Conservation (phyloP, 1,140 invertebrate species). For the Apocrypta bakeri region DNA sequence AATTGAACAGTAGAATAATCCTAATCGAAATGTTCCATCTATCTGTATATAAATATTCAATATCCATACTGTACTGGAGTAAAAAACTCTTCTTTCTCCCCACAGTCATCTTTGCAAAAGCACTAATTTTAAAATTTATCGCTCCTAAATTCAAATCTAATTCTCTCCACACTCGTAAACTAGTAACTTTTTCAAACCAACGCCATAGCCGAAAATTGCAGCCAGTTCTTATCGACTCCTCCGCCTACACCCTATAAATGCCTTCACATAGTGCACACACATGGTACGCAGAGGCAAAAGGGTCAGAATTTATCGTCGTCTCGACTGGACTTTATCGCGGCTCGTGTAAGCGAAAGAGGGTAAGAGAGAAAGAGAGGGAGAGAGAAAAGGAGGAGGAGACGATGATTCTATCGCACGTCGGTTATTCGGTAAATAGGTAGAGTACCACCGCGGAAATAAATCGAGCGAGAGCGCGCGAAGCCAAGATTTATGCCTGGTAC, state of each 20-base stretch:
- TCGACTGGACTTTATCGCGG: slow-evolving; percentile 24
- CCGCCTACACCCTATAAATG: background rate
- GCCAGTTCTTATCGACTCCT: background rate
- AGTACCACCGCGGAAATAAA: slow-evolving; percentile 55
- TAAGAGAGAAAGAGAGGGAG: background rate
- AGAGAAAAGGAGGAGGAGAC: slow-evolving; percentile 35
- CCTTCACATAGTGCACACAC: background rate
- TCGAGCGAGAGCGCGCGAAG: slow-evolving; percentile 54
- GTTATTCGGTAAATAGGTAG: slow-evolving; percentile 60
- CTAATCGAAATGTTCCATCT: too few relatives aligned
- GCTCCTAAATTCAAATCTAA: background rate
- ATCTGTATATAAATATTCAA: too few relatives aligned
- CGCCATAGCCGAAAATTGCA: background rate
- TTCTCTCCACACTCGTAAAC: background rate
- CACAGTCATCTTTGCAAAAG: background rate
- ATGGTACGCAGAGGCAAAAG: slow-evolving; percentile 8
- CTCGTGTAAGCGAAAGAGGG: background rate
- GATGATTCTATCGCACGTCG: slow-evolving; percentile 49
- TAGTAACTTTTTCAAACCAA: background rate
- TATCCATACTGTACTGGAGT: too few relatives aligned
- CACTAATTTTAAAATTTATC: background rate
- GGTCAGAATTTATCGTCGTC: slow-evolving; percentile 30
- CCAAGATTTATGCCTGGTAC: slow-evolving; percentile 63
- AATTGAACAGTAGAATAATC: too few relatives aligned
- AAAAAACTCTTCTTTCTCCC: too few relatives aligned